Percentiles rank a stretch among this genome's conserved stretches.
Conservation (phyloP, 2,888 invertebrate genomes). For the Machimus atricapillus region DNA sequence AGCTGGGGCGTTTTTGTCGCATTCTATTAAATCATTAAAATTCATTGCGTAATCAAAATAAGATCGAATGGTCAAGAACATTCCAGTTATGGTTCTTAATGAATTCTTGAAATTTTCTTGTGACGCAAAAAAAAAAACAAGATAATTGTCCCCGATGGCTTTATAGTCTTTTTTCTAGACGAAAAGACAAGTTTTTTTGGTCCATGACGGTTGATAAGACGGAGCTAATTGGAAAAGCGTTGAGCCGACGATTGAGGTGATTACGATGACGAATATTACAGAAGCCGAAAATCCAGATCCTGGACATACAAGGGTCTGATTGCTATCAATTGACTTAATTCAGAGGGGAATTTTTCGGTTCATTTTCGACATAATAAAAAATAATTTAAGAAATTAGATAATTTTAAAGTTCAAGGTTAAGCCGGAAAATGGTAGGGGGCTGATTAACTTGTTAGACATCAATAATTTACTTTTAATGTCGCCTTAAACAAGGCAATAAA, state of each 20-base stretch:
- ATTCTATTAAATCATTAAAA: conserved; percentile 33
- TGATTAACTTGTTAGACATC: background rate
- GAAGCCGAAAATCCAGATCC: background rate
- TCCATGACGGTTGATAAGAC: background rate
- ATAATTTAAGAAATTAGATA: background rate
- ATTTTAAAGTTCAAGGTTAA: background rate
- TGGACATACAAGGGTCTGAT: background rate
- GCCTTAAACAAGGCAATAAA: background rate
- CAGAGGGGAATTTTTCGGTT: background rate
- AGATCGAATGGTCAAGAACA: conserved; percentile 38
- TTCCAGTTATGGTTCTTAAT: conserved; percentile 26
- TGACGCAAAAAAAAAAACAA: conserved; percentile 2
- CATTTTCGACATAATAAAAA: background rate
- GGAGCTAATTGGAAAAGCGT: background rate
- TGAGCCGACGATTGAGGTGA: background rate
- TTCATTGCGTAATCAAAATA: conserved; percentile 29
- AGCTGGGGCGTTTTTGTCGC: background rate
- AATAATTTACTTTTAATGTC: background rate
- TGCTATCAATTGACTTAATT: background rate
- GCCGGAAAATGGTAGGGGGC: background rate
- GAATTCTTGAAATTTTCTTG: conserved; percentile 34
- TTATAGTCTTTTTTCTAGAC: background rate
- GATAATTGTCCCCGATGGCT: conserved; percentile 26
- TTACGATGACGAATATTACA: background rate
- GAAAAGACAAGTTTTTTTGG: background rate